These are phyloP conservation scores for Actinopyga echinites DNA, from an alignment of 53 echinoderm and acorn worm species.

Conservation along the genomic window DNA sequence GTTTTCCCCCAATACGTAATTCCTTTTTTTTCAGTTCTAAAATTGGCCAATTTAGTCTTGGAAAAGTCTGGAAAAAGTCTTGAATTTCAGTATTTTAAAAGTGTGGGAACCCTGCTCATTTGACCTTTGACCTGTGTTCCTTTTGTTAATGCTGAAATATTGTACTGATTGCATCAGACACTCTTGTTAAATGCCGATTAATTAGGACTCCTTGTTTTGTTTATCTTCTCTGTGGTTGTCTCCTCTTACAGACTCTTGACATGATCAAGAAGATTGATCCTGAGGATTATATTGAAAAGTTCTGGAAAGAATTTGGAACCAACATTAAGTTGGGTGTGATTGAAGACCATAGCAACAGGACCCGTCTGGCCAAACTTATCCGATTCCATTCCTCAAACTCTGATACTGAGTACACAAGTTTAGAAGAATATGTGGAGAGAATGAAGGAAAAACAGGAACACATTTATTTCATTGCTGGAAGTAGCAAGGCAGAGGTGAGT, in stretches of 20 bases:
- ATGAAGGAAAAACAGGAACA: slow-evolving; percentile 99
- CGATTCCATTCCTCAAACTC: slow-evolving; percentile 96
- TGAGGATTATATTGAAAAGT: slow-evolving; percentile 88
- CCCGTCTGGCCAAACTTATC: slow-evolving; percentile 96
- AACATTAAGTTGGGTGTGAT: slow-evolving; percentile 99
- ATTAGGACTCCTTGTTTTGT: neutral
- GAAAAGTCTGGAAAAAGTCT: too few species aligned
- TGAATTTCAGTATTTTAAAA: too few species aligned
- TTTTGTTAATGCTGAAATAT: too few species aligned
- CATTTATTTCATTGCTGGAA: slow-evolving; percentile 97
- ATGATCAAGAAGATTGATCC: slow-evolving; percentile 96
- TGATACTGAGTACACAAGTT: slow-evolving; percentile 77
- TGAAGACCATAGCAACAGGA: slow-evolving; percentile 97
- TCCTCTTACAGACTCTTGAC: slow-evolving; percentile 74
- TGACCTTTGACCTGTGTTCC: too few species aligned
- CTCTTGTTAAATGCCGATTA: neutral
- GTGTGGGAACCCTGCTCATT: too few species aligned
- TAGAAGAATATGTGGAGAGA: slow-evolving; percentile 87
- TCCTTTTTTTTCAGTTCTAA: too few species aligned
- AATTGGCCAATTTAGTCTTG: too few species aligned
- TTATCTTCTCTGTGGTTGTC: neutral
- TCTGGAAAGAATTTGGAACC: slow-evolving; percentile 98
- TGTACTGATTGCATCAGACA: too few species aligned
- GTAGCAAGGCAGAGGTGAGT: slow-evolving; percentile 72
- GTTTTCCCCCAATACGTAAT: too few species aligned